phyloP scores from a whole-genome alignment of 1,140 invertebrate genomes.

The Cyphomyrmex costatus region DNA sequence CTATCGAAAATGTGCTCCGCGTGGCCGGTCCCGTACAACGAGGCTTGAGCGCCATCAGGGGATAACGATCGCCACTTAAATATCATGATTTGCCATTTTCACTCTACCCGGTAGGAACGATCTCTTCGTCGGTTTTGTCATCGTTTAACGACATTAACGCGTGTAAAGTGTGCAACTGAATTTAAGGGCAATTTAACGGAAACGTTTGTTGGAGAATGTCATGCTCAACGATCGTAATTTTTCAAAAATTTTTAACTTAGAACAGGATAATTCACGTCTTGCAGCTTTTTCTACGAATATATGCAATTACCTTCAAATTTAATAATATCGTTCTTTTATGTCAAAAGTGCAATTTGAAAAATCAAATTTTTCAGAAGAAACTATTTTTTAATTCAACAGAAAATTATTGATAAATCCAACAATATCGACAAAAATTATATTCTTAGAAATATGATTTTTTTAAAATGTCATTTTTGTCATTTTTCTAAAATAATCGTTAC shows the following conservation, averaged over 20 bases:
- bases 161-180: slow-evolving; percentile 6
- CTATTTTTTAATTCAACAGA: too few relatives aligned
- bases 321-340: too few relatives aligned
- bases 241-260: not conserved
- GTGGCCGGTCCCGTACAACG: not conserved
- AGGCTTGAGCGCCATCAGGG: slow-evolving; percentile 58
- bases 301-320: not conserved
- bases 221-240: not conserved
- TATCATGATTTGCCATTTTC: slow-evolving; percentile 77
- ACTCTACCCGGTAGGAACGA: slow-evolving; percentile 45
- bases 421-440: too few relatives aligned
- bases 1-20: slow-evolving; percentile 40
- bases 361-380: too few relatives aligned
- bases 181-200: slow-evolving; percentile 20
- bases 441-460: too few relatives aligned
- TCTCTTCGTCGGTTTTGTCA: slow-evolving; percentile 68
- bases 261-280: not conserved
- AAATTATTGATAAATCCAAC: too few relatives aligned
- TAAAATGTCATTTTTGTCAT: too few relatives aligned
- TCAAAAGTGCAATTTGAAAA: too few relatives aligned
- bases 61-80: slow-evolving; percentile 74
- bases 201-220: not conserved
- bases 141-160: slow-evolving; percentile 46
- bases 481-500: too few relatives aligned
- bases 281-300: not conserved